Evolutionary conservation across 30 jellyfish, hydroid and myxozoan species (phyloP).

Genomic region (Chrysaora quinquecirrha): DNA sequence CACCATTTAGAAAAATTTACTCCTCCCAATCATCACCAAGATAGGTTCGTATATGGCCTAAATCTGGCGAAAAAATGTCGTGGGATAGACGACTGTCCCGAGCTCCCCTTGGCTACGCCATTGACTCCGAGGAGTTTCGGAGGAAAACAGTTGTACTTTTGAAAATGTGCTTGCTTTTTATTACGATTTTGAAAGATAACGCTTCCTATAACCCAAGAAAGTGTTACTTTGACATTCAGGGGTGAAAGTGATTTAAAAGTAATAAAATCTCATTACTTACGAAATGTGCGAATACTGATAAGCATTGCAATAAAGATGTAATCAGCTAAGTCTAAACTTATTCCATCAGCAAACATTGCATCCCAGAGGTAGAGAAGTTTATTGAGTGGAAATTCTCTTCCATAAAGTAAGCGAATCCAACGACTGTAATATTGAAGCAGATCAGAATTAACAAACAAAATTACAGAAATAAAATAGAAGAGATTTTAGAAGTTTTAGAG

Average conservation of each 20-base stretch:
- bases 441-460: background rate
- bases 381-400: slow-evolving; percentile 80
- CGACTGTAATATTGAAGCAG: slow-evolving; percentile 77
- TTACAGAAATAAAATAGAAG: background rate
- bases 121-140: background rate
- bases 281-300: slow-evolving; percentile 64
- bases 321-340: slow-evolving; percentile 79
- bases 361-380: slow-evolving; percentile 82
- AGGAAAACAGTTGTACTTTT: background rate
- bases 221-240: background rate
- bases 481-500: no score
- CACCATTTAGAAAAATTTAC: background rate
- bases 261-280: slow-evolving; percentile 54
- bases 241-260: background rate
- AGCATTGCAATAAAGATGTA: slow-evolving; percentile 89
- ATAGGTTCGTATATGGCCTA: background rate
- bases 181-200: background rate
- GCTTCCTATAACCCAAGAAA: background rate
- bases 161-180: background rate
- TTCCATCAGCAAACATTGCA: slow-evolving; percentile 96
- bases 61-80: background rate
- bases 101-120: no score
- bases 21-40: background rate
- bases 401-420: slow-evolving; percentile 92
- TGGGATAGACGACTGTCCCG: background rate